A percentile compares a stretch with the other conserved stretches of the same genome.
These are phyloP conservation scores for Planiliza haematocheilus DNA, from an alignment of 2,113 vertebrate species.

Conservation along the genomic window DNA sequence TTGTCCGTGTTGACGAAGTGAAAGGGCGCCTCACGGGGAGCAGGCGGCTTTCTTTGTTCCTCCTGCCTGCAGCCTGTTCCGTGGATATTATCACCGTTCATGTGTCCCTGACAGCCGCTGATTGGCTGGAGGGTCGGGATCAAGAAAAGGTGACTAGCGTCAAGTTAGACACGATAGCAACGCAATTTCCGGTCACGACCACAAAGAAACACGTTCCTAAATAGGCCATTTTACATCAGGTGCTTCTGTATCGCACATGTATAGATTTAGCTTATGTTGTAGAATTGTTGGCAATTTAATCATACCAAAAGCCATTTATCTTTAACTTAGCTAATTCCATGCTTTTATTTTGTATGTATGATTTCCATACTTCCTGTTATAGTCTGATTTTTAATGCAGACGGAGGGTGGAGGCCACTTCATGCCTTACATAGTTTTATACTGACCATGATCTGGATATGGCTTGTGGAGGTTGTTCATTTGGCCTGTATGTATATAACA, in stretches of 20 bases:
- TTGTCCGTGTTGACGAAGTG: not conserved
- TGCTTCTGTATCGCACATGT: accelerated
- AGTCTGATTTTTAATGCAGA: not conserved
- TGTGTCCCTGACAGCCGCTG: conserved; percentile 71
- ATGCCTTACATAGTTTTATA: conserved; percentile 59
- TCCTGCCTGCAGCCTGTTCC: conserved; percentile 49
- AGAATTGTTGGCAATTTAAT: not conserved
- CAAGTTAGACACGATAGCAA: not conserved
- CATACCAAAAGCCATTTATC: not conserved
- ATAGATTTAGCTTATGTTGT: accelerated
- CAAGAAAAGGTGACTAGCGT: conserved; percentile 71
- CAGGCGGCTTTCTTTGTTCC: conserved; percentile 75
- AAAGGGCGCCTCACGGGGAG: not conserved
- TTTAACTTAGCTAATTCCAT: accelerated
- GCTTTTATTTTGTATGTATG: conserved; percentile 62
- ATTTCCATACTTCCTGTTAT: not conserved
- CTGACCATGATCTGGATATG: conserved; percentile 14
- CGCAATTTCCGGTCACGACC: not conserved
- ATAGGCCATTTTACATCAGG: accelerated
- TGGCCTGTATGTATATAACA: too few relatives aligned
- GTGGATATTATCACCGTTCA: conserved; percentile 61
- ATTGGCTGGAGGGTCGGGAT: conserved; percentile 77
- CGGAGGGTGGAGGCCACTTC: conserved; percentile 57
- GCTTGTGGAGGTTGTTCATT: not conserved
- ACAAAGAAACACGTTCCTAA: accelerated